Evolutionary conservation across 2,888 invertebrate species (phyloP).

Genomic region (Cryptocephalus moraei): DNA sequence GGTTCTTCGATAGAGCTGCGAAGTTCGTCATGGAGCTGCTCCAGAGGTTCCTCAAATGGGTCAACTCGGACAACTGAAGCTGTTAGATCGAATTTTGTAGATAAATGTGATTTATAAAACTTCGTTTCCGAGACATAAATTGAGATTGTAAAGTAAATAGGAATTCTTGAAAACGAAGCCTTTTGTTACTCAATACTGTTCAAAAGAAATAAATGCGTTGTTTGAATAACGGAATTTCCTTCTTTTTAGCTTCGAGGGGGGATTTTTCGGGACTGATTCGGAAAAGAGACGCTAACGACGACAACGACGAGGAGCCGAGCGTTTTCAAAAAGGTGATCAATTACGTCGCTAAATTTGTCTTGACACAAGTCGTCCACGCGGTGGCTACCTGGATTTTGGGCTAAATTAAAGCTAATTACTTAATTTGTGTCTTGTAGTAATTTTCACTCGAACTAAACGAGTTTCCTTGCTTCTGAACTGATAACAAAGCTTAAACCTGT

Average conservation of each 20-base stretch:
- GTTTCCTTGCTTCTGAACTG: too few relatives aligned
- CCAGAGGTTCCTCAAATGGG: constrained; percentile 39
- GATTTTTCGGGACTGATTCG: too few relatives aligned
- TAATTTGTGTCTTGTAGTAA: not conserved
- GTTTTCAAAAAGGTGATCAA: constrained; percentile 7
- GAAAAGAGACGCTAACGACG: too few relatives aligned
- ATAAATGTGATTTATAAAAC: constrained; percentile 1
- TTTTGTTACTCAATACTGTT: too few relatives aligned
- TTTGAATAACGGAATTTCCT: too few relatives aligned
- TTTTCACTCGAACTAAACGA: too few relatives aligned
- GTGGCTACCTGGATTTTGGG: constrained; percentile 5
- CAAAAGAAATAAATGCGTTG: too few relatives aligned
- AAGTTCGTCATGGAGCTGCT: constrained; percentile 36
- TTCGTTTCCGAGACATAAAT: too few relatives aligned
- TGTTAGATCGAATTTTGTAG: constrained; percentile 2
- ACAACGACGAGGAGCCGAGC: not conserved
- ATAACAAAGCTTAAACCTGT: too few relatives aligned
- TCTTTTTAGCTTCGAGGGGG: too few relatives aligned
- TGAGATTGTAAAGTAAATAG: too few relatives aligned
- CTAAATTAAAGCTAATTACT: not conserved
- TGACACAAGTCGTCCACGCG: constrained; percentile 3
- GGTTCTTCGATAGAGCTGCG: constrained; percentile 37
- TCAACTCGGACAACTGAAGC: constrained; percentile 30
- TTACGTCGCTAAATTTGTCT: constrained; percentile 4
- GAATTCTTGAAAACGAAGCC: too few relatives aligned